Conservation (phyloP, 2,797 vertebrate species). For the Valencia hispanica region DNA sequence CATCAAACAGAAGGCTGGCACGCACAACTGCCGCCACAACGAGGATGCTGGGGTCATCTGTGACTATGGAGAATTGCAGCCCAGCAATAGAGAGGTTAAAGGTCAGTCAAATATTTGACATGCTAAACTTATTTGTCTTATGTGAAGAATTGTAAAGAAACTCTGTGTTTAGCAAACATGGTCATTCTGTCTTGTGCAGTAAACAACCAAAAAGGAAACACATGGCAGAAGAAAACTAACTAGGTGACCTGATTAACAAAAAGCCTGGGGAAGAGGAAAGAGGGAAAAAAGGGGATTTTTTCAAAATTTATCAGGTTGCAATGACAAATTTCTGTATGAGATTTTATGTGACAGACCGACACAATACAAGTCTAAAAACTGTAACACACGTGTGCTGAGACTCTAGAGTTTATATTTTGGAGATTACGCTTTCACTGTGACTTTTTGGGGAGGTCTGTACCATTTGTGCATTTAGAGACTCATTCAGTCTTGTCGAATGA, state of each 20-base stretch:
- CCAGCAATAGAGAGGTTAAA: constrained; percentile 67
- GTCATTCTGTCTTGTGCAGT: constrained; percentile 24
- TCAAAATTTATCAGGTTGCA: background rate
- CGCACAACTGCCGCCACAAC: constrained; percentile 94
- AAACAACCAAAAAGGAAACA: constrained; percentile 43
- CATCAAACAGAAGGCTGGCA: constrained; percentile 90
- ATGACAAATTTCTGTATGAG: background rate
- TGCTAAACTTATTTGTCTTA: constrained; percentile 14
- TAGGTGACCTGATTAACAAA: background rate
- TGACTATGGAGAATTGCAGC: constrained; percentile 82
- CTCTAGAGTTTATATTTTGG: background rate
- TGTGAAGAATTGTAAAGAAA: constrained; percentile 1
- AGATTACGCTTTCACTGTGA: no score
- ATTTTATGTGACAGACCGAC: background rate
- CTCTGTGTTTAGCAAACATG: constrained; percentile 53
- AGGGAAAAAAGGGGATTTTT: background rate
- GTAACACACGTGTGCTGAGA: background rate
- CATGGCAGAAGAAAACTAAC: constrained; percentile 19
- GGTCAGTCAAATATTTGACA: constrained; percentile 58
- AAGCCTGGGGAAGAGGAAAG: constrained; percentile 12
- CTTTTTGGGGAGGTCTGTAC: no score
- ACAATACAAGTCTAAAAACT: background rate
- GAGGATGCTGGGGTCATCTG: constrained; percentile 98
- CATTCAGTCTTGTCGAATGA: no score
- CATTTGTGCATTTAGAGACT: no score